These are phyloP conservation scores for Scolopax bukidnonensis DNA, from an alignment of 2,797 vertebrate genomes.

Conservation along the genomic window DNA sequence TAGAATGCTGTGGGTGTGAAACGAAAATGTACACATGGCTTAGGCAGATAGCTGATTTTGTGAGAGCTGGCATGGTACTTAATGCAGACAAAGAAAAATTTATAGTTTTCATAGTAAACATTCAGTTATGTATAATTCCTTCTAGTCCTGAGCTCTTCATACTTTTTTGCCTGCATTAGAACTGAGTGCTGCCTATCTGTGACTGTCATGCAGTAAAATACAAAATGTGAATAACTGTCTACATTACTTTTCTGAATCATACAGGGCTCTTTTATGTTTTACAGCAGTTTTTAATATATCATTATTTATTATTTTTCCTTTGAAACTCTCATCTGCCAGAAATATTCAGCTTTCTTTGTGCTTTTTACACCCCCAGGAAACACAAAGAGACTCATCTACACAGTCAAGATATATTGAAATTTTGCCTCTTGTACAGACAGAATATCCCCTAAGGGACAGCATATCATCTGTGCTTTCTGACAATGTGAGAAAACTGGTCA, in stretches of 20 bases:
- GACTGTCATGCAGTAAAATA: background rate
- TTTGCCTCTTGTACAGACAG: background rate
- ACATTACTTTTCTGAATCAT: background rate
- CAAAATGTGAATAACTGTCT: background rate
- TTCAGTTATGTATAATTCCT: background rate
- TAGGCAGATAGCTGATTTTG: background rate
- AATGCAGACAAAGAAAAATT: background rate
- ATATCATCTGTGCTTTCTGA: constrained; percentile 34
- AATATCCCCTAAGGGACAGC: constrained; percentile 5
- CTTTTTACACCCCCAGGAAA: background rate
- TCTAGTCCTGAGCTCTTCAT: background rate
- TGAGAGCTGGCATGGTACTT: background rate
- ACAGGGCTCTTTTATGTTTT: background rate
- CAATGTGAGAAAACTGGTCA: constrained; percentile 38
- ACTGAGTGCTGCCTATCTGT: background rate
- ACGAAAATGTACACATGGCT: background rate
- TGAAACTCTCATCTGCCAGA: constrained; percentile 9
- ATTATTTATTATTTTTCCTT: constrained; percentile 25
- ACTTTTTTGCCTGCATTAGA: background rate
- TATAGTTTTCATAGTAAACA: background rate
- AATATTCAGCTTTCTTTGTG: constrained; percentile 30
- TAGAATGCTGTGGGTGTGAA: background rate
- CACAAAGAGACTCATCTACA: background rate
- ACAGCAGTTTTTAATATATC: background rate
- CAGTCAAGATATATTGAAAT: constrained; percentile 27